Conservation (phyloP, 2,113 vertebrate genomes). For the Stegostoma tigrinum region DNA sequence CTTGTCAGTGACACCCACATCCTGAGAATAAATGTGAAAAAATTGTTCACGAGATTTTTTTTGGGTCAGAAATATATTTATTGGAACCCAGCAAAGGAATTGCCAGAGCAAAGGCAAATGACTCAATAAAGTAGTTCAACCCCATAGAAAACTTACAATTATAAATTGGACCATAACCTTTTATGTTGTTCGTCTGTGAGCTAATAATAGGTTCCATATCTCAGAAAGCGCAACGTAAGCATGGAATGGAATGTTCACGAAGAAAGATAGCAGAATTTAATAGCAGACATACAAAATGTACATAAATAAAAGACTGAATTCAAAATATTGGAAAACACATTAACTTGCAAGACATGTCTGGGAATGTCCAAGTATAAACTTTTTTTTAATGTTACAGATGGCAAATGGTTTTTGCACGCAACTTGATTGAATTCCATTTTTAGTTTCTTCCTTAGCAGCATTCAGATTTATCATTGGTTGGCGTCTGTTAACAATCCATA, state of each 20-base stretch:
- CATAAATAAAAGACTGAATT: background rate
- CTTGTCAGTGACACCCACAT: background rate
- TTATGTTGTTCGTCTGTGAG: background rate
- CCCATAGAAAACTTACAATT: background rate
- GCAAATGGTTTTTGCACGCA: background rate
- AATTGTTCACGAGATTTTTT: background rate
- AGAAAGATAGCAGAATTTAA: background rate
- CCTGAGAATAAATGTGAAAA: background rate
- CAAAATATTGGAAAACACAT: background rate
- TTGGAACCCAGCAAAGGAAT: too few species aligned
- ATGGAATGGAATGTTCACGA: background rate
- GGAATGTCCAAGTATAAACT: background rate
- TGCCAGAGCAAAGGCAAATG: background rate
- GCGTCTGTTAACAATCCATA: constrained; percentile 70
- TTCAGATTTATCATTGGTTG: constrained; percentile 69
- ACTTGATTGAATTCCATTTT: constrained; percentile 44
- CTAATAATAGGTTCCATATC: background rate
- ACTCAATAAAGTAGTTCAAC: background rate
- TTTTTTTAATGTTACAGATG: constrained; percentile 31
- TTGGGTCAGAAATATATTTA: background rate
- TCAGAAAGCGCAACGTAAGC: background rate
- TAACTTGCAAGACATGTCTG: background rate
- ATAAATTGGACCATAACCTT: background rate
- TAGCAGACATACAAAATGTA: background rate
- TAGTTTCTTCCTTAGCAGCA: constrained; percentile 16